phyloP scores from a whole-genome alignment of 2,113 vertebrate genomes.

The Elgaria multicarinata region DNA sequence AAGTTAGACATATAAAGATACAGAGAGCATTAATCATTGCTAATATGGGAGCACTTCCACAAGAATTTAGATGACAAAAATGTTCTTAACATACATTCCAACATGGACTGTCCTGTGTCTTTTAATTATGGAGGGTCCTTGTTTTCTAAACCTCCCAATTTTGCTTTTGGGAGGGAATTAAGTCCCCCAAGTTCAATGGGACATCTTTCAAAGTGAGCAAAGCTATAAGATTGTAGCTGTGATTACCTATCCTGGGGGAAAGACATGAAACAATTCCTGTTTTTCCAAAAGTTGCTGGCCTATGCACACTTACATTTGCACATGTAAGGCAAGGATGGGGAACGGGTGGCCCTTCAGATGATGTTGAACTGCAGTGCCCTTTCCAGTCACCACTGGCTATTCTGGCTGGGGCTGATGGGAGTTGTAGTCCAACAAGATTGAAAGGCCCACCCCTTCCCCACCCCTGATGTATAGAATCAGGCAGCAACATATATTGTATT shows the following conservation, averaged over 20 bases:
- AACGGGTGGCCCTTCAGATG: no score
- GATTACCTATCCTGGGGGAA: background rate
- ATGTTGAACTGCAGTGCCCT: no score
- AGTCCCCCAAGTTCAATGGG: background rate
- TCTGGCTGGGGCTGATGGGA: no score
- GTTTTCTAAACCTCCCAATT: background rate
- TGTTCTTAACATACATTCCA: background rate
- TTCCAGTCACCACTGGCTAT: no score
- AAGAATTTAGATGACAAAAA: background rate
- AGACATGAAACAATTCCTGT: background rate
- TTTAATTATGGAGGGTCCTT: no score
- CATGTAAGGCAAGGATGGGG: no score
- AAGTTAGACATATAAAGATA: background rate
- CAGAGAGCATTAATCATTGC: background rate
- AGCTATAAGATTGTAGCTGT: background rate
- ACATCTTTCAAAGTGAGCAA: background rate
- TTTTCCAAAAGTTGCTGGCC: background rate
- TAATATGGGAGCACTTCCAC: slow-evolving; percentile 31
- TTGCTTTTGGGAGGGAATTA: background rate
- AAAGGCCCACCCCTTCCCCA: no score
- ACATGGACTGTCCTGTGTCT: no score
- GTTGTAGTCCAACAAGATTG: no score
- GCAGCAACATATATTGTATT: no score
- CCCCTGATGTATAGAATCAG: no score
- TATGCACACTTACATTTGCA: background rate